Evolutionary conservation across 2,113 vertebrate species (phyloP).

Genomic region (Nyctereutes procyonoides): DNA sequence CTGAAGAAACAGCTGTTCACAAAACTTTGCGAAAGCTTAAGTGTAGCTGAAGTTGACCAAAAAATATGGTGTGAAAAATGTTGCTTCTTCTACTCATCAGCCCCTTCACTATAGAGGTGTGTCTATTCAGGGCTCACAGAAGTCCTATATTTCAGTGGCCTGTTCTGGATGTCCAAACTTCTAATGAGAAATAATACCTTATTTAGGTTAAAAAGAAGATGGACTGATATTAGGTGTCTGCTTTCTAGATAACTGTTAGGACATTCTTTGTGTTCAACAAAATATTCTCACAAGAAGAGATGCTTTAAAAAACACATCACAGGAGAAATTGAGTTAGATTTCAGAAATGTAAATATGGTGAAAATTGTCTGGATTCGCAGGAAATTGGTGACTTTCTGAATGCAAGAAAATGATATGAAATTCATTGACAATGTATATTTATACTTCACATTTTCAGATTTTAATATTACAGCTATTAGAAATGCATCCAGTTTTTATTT

Average conservation of each 20-base stretch:
- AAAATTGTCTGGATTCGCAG: neutral
- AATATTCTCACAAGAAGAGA: slow-evolving; percentile 5
- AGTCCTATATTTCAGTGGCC: neutral
- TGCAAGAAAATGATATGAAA: neutral
- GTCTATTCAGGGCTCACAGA: neutral
- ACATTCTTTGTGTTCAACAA: slow-evolving; percentile 14
- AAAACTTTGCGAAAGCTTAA: neutral
- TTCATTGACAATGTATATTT: slow-evolving; percentile 3
- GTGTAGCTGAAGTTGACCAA: neutral
- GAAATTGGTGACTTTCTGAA: slow-evolving; percentile 30
- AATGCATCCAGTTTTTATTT: slow-evolving; percentile 31
- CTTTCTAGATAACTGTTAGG: neutral
- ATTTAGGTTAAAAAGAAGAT: slow-evolving; percentile 34
- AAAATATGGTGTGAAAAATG: neutral
- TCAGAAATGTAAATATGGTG: neutral
- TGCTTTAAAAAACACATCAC: neutral
- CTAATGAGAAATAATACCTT: neutral
- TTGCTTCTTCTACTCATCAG: neutral
- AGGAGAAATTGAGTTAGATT: slow-evolving; percentile 23
- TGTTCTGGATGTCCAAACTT: neutral
- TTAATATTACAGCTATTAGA: slow-evolving; percentile 30
- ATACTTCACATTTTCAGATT: neutral
- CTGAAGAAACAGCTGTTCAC: neutral
- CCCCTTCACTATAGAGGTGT: neutral
- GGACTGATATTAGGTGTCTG: neutral